Percentiles rank a stretch among this genome's conserved stretches.
Conservation (phyloP, 2,113 vertebrate genomes). For the Bagarius yarrelli region DNA sequence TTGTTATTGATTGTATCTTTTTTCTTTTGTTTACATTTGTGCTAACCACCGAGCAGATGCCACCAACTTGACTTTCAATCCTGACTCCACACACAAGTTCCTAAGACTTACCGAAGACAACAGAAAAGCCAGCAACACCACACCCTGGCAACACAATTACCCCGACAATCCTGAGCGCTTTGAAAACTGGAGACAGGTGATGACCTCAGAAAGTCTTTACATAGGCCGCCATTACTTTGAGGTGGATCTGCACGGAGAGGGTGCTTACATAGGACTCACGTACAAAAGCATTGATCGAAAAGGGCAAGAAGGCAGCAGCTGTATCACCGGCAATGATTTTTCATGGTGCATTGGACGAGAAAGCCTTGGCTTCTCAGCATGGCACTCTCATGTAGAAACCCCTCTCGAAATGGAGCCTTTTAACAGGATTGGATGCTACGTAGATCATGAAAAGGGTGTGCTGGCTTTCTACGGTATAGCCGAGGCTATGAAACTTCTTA, state of each 20-base stretch:
- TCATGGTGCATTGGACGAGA: slow-evolving; percentile 76
- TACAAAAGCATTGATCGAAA: slow-evolving; percentile 73
- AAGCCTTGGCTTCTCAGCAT: slow-evolving; percentile 69
- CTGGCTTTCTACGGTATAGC: slow-evolving; percentile 71
- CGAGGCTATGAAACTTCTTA: slow-evolving; percentile 64
- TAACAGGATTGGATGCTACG: slow-evolving; percentile 68
- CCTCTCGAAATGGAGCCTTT: slow-evolving; percentile 58
- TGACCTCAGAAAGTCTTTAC: slow-evolving; percentile 75
- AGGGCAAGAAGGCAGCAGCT: slow-evolving; percentile 65
- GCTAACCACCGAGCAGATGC: slow-evolving; percentile 59
- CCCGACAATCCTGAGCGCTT: slow-evolving; percentile 68
- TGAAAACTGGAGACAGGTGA: slow-evolving; percentile 72
- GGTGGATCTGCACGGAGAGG: slow-evolving; percentile 68
- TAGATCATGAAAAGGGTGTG: slow-evolving; percentile 63
- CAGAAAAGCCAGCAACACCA: slow-evolving; percentile 70
- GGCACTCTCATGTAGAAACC: slow-evolving; percentile 70
- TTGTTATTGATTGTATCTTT: not conserved
- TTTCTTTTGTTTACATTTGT: not conserved
- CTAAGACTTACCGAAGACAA: slow-evolving; percentile 72
- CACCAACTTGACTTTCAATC: slow-evolving; percentile 62
- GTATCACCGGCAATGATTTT: slow-evolving; percentile 73
- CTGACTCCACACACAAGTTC: slow-evolving; percentile 73
- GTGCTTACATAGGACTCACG: slow-evolving; percentile 66
- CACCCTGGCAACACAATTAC: slow-evolving; percentile 77
- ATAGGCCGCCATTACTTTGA: slow-evolving; percentile 73